phyloP scores from a whole-genome alignment of 2,888 invertebrate genomes.

The Acholoe squamosa region DNA sequence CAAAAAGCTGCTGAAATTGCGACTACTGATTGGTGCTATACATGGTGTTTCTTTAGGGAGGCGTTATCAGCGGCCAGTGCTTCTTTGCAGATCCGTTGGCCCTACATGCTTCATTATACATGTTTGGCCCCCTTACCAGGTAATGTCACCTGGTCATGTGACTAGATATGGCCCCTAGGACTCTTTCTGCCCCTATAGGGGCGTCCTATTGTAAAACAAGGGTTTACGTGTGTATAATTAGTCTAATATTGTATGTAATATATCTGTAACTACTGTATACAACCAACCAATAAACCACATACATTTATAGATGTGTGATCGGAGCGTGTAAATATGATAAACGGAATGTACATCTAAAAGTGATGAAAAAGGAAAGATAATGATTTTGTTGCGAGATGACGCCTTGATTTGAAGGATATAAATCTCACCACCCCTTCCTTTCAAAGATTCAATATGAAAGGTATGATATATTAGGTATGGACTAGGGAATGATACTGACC shows the following conservation, averaged over 20 bases:
- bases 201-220: neutral
- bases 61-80: neutral
- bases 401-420: too few relatives aligned
- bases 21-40: slow-evolving; percentile 50
- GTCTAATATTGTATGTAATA: neutral
- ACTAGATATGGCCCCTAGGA: neutral
- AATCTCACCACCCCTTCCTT: too few relatives aligned
- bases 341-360: too few relatives aligned
- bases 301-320: too few relatives aligned
- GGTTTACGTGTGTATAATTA: slow-evolving; percentile 2
- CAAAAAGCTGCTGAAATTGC: slow-evolving; percentile 28
- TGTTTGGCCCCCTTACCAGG: neutral
- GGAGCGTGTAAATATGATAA: too few relatives aligned
- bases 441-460: too few relatives aligned
- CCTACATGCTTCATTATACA: slow-evolving; percentile 25
- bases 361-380: too few relatives aligned
- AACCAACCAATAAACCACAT: neutral
- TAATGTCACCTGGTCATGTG: neutral
- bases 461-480: too few relatives aligned
- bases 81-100: neutral
- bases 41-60: slow-evolving; percentile 20
- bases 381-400: too few relatives aligned
- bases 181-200: neutral
- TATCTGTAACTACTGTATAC: neutral
- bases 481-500: too few relatives aligned